These are phyloP conservation scores for Drosophila putrida DNA, from an alignment of 2,888 invertebrate species.

Conservation along the genomic window DNA sequence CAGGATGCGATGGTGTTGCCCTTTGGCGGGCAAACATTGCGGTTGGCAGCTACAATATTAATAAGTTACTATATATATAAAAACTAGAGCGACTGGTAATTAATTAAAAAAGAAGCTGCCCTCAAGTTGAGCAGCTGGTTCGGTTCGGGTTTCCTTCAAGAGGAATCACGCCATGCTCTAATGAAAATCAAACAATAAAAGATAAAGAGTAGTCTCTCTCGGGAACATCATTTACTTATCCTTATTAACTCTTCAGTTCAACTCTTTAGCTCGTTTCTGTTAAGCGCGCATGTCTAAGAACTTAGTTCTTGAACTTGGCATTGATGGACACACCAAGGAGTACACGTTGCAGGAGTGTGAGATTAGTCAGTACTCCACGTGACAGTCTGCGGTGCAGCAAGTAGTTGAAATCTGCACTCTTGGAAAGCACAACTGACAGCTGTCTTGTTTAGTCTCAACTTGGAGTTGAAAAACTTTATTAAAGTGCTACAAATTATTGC, in stretches of 20 bases:
- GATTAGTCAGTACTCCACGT: slow-evolving; percentile 1
- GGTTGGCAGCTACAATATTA: slow-evolving; percentile 40
- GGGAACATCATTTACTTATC: background rate
- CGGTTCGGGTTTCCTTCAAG: slow-evolving; percentile 4
- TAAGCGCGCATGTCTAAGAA: slow-evolving; percentile 1
- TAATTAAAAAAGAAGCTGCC: slow-evolving; percentile 33
- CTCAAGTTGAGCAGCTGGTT: slow-evolving; percentile 4
- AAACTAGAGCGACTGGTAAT: slow-evolving; percentile 32
- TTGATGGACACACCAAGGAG: background rate
- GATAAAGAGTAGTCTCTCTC: background rate
- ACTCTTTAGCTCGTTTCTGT: background rate
- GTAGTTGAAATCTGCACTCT: slow-evolving; percentile 32
- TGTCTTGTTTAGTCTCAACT: slow-evolving; percentile 25
- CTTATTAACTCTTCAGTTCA: slow-evolving; percentile 11
- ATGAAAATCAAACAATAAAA: slow-evolving; percentile 8
- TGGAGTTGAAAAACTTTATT: slow-evolving; percentile 34
- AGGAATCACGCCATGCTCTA: background rate
- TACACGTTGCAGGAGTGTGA: background rate
- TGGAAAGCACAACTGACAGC: slow-evolving; percentile 30
- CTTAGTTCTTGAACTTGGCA: slow-evolving; percentile 3
- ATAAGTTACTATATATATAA: slow-evolving; percentile 51
- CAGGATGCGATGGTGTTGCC: background rate
- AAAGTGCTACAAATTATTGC: slow-evolving; percentile 30
- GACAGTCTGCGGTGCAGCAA: slow-evolving; percentile 7
- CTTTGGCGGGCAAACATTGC: slow-evolving; percentile 40